Evolutionary conservation across 2,888 invertebrate genomes (phyloP).

Genomic region (Congeria kusceri): DNA sequence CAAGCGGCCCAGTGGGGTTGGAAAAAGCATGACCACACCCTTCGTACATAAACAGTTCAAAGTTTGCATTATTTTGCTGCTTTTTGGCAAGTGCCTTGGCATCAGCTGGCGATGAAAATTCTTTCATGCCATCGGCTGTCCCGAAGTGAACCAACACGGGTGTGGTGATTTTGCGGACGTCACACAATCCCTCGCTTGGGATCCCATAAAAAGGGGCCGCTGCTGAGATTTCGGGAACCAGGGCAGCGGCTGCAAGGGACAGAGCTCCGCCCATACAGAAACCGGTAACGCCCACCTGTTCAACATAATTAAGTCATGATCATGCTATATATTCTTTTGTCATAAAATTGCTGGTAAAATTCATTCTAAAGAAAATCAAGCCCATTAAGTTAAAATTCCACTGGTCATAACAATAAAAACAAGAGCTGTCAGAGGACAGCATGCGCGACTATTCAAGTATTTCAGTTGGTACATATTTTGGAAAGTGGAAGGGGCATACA

Average conservation of each 20-base stretch:
- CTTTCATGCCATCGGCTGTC: slow-evolving; percentile 70
- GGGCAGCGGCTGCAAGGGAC: slow-evolving; percentile 73
- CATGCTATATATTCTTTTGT: too few relatives aligned
- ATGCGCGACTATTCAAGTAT: too few relatives aligned
- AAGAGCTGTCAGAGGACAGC: too few relatives aligned
- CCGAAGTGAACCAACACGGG: slow-evolving; percentile 83
- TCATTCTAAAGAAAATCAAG: too few relatives aligned
- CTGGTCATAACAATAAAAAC: too few relatives aligned
- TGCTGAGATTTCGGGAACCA: slow-evolving; percentile 75
- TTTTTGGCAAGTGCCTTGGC: slow-evolving; percentile 71
- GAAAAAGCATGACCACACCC: slow-evolving; percentile 78
- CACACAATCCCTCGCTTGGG: slow-evolving; percentile 70
- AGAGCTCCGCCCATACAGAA: slow-evolving; percentile 84
- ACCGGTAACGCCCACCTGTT: slow-evolving; percentile 82
- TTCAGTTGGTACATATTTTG: too few relatives aligned
- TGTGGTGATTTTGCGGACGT: slow-evolving; percentile 74
- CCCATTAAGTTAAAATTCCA: too few relatives aligned
- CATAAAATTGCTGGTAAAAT: too few relatives aligned
- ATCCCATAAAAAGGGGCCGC: slow-evolving; percentile 83
- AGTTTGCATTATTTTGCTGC: slow-evolving; percentile 61
- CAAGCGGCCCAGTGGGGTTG: slow-evolving; percentile 61
- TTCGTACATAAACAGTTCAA: slow-evolving; percentile 73
- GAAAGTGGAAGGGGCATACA: too few relatives aligned
- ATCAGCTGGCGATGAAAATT: slow-evolving; percentile 78
- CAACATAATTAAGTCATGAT: background rate